These are phyloP conservation scores for Serripes groenlandicus DNA, from an alignment of 2,888 invertebrate species.

Conservation along the genomic window DNA sequence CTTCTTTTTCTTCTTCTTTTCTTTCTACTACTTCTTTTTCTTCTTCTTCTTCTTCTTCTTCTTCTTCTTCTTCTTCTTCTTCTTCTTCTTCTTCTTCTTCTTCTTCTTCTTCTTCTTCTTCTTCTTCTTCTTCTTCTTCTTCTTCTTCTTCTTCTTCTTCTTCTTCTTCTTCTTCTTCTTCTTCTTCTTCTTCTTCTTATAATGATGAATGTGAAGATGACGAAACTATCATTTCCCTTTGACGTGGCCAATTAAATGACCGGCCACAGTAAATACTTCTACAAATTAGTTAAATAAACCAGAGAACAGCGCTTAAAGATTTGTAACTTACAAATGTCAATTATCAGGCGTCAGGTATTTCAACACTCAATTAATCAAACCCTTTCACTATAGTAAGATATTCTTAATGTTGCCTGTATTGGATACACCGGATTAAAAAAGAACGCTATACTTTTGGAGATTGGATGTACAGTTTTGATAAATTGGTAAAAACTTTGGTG, in stretches of 20 bases:
- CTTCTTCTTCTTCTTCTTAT: neutral
- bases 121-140: neutral
- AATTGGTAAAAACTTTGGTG: too few relatives aligned
- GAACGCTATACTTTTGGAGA: too few relatives aligned
- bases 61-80: neutral
- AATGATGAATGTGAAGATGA: too few relatives aligned
- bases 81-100: neutral
- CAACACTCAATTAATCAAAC: constrained; percentile 27
- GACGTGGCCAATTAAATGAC: too few relatives aligned
- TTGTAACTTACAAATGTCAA: constrained; percentile 34
- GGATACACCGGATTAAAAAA: too few relatives aligned
- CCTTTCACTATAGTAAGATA: too few relatives aligned
- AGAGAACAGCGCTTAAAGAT: neutral
- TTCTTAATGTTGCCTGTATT: too few relatives aligned
- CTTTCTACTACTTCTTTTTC: too few relatives aligned
- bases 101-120: neutral
- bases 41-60: neutral
- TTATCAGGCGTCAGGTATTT: constrained; percentile 51
- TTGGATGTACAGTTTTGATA: too few relatives aligned
- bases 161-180: neutral
- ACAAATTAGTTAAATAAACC: constrained; percentile 9
- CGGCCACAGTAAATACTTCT: too few relatives aligned
- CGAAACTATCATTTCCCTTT: too few relatives aligned
- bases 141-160: neutral
- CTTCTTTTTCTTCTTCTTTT: too few relatives aligned